Evolutionary conservation across 2,888 invertebrate species (phyloP).

Genomic region (Unio pictorum): DNA sequence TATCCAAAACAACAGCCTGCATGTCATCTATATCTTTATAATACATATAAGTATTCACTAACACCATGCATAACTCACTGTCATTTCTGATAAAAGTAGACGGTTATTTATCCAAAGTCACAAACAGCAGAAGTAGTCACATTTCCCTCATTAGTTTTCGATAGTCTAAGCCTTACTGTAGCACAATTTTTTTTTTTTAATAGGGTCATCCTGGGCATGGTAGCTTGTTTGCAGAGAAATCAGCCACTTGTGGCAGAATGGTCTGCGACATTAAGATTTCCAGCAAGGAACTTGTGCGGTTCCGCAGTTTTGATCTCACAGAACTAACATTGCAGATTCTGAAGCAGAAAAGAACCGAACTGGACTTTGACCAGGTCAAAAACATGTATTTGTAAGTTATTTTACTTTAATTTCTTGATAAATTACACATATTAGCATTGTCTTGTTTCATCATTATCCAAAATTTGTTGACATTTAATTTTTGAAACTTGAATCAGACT

Average conservation of each 20-base stretch:
- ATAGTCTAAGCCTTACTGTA: too few relatives aligned
- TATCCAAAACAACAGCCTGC: too few relatives aligned
- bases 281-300: conserved; percentile 93
- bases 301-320: conserved; percentile 92
- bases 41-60: too few relatives aligned
- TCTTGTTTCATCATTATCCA: not conserved
- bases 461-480: too few relatives aligned
- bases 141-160: too few relatives aligned
- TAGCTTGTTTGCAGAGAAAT: conserved; percentile 50
- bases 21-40: too few relatives aligned
- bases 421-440: not conserved
- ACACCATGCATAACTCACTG: too few relatives aligned
- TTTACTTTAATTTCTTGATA: not conserved
- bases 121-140: too few relatives aligned
- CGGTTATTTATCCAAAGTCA: too few relatives aligned
- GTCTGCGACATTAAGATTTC: conserved; percentile 93
- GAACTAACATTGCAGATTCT: conserved; percentile 73
- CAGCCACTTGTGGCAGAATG: conserved; percentile 81
- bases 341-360: conserved; percentile 56
- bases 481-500: too few relatives aligned
- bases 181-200: not conserved
- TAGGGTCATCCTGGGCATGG: conserved; percentile 52
- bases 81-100: too few relatives aligned
- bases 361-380: conserved; percentile 67
- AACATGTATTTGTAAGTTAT: conserved; percentile 64